Conservation (phyloP, 2,888 invertebrate species). For the Tubulanus polymorphus region DNA sequence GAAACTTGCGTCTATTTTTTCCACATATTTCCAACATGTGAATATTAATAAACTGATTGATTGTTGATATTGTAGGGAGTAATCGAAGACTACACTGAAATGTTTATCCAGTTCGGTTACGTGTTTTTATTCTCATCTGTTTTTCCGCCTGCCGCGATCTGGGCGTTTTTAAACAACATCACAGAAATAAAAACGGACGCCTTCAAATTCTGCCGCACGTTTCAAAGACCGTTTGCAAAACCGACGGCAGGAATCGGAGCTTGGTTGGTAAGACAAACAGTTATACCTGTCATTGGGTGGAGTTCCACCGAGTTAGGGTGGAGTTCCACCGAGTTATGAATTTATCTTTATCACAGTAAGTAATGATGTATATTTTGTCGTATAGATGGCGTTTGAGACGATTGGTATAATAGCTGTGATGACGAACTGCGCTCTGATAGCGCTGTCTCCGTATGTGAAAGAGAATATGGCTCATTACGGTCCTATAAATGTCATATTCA, state of each 20-base stretch:
- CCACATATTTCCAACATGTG: too few species aligned
- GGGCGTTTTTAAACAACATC: conserved; percentile 71
- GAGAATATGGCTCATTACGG: conserved; percentile 53
- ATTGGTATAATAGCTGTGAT: conserved; percentile 65
- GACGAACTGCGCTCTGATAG: conserved; percentile 71
- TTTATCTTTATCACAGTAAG: background rate
- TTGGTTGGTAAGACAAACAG: conserved; percentile 65
- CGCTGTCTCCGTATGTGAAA: conserved; percentile 65
- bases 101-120: conserved; percentile 76
- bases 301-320: too few species aligned
- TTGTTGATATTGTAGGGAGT: conserved; percentile 63
- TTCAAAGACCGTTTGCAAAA: conserved; percentile 65
- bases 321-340: background rate
- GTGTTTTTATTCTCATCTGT: conserved; percentile 74
- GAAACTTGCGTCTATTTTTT: too few species aligned
- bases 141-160: conserved; percentile 71
- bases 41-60: conserved; percentile 7
- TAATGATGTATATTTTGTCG: conserved; percentile 11
- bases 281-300: too few species aligned
- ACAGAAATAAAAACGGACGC: conserved; percentile 71
- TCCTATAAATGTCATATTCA: conserved; percentile 58
- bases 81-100: conserved; percentile 72
- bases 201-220: conserved; percentile 69
- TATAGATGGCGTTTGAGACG: conserved; percentile 64
- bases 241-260: conserved; percentile 61